Evolutionary conservation across 2,113 vertebrate species (phyloP).

Genomic region (Poeciliopsis turrubarensis): DNA sequence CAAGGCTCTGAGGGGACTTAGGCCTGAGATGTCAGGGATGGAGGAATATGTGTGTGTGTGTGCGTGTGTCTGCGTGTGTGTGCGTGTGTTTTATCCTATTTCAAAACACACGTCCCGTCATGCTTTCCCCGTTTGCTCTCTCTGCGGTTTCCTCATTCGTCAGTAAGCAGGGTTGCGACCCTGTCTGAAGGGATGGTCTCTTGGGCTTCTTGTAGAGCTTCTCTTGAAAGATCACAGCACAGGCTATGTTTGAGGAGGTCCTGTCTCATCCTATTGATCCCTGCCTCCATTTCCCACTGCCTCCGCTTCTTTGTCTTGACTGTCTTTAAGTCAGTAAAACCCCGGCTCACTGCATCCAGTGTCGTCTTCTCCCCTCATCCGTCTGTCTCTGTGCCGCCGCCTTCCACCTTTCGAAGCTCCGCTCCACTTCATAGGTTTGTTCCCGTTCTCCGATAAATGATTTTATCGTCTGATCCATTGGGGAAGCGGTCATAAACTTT

Average conservation of each 20-base stretch:
- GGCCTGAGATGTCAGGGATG: conserved; percentile 55
- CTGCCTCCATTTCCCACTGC: conserved; percentile 32
- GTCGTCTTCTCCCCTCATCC: conserved; percentile 33
- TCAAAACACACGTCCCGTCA: conserved; percentile 61
- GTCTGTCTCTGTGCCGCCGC: conserved; percentile 29
- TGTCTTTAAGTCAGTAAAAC: conserved; percentile 42
- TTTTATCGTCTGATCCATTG: conserved; percentile 62
- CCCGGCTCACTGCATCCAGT: conserved; percentile 23
- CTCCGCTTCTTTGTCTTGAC: conserved; percentile 18
- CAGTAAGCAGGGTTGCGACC: conserved; percentile 72
- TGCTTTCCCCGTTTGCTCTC: conserved; percentile 58
- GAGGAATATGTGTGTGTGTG: conserved; percentile 30
- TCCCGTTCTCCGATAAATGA: conserved; percentile 67
- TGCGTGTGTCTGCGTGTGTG: conserved; percentile 10
- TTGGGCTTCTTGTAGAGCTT: conserved; percentile 67
- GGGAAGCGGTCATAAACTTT: conserved; percentile 71
- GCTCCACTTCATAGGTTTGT: conserved; percentile 40
- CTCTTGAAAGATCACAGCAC: conserved; percentile 75
- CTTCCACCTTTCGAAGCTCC: conserved; percentile 16
- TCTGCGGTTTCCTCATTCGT: conserved; percentile 67
- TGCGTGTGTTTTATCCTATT: conserved; percentile 45
- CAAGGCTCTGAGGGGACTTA: conserved; percentile 53
- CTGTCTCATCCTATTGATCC: conserved; percentile 62
- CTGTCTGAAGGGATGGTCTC: conserved; percentile 72
- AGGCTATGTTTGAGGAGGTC: conserved; percentile 66